These are phyloP conservation scores for Perccottus glenii DNA, from an alignment of 2,113 vertebrate genomes.

Conservation along the genomic window DNA sequence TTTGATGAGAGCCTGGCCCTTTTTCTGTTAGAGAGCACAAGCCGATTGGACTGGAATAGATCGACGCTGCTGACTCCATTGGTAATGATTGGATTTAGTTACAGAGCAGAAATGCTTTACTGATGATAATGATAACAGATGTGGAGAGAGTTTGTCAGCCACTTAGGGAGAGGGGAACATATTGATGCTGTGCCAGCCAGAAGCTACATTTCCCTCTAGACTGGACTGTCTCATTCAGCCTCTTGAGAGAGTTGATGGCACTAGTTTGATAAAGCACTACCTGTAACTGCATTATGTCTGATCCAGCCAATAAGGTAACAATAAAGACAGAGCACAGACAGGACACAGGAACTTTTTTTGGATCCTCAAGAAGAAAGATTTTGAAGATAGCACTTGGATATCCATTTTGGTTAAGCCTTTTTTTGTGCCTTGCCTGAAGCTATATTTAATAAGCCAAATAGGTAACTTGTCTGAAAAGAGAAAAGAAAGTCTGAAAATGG, in stretches of 20 bases:
- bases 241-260: slow-evolving; percentile 49
- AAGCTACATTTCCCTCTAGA: slow-evolving; percentile 51
- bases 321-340: slow-evolving; percentile 42
- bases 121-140: slow-evolving; percentile 73
- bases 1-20: slow-evolving; percentile 68
- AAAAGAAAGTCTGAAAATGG: too few species aligned
- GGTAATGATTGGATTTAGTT: slow-evolving; percentile 74
- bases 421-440: too few species aligned
- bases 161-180: slow-evolving; percentile 49
- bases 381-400: too few species aligned
- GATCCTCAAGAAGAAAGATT: too few species aligned
- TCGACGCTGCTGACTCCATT: slow-evolving; percentile 55
- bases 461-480: too few species aligned
- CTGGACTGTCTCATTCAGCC: slow-evolving; percentile 19
- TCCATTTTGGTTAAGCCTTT: too few species aligned
- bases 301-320: slow-evolving; percentile 27
- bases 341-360: background rate
- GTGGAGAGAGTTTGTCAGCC: slow-evolving; percentile 62
- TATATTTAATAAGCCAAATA: too few species aligned
- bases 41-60: slow-evolving; percentile 54
- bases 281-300: slow-evolving; percentile 63
- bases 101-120: slow-evolving; percentile 56
- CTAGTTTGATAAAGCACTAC: slow-evolving; percentile 56
- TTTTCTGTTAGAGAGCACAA: slow-evolving; percentile 47
- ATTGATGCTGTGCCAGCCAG: slow-evolving; percentile 44